These are phyloP conservation scores for Diarsia brunnea DNA, from an alignment of 2,888 invertebrate genomes.

Conservation along the genomic window DNA sequence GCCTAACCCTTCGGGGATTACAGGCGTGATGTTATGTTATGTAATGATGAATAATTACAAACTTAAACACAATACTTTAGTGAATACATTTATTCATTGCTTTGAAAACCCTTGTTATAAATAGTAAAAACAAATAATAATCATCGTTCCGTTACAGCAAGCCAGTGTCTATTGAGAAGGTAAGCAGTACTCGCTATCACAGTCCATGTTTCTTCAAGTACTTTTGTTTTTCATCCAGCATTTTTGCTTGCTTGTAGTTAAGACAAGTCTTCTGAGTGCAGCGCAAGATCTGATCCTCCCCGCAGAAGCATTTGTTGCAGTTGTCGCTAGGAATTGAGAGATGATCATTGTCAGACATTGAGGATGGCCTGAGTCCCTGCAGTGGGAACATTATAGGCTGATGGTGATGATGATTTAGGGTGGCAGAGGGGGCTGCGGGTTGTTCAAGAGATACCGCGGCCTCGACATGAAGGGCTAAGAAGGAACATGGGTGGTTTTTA, in stretches of 20 bases:
- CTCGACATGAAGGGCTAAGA: too few species aligned
- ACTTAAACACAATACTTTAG: background rate
- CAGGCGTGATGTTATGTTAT: too few species aligned
- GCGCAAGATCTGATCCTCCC: constrained; percentile 72
- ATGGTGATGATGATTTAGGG: too few species aligned
- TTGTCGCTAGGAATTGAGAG: constrained; percentile 70
- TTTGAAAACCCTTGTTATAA: constrained; percentile 14
- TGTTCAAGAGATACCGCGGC: too few species aligned
- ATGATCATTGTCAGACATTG: background rate
- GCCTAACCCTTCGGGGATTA: too few species aligned
- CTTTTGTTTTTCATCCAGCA: constrained; percentile 69
- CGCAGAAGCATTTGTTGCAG: constrained; percentile 85
- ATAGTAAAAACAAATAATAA: background rate
- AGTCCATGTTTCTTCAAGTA: constrained; percentile 72
- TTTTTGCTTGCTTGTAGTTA: constrained; percentile 71
- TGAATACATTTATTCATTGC: constrained; percentile 58
- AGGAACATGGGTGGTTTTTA: too few species aligned
- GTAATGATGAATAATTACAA: too few species aligned
- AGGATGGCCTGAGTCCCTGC: too few species aligned
- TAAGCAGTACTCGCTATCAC: constrained; percentile 50
- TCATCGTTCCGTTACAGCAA: background rate
- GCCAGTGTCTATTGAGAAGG: constrained; percentile 1
- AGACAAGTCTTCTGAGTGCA: constrained; percentile 84
- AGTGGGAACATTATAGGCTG: too few species aligned
- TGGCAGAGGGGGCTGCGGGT: too few species aligned